phyloP scores from a whole-genome alignment of 2,888 invertebrate species.

The Dryadula phaetusa region DNA sequence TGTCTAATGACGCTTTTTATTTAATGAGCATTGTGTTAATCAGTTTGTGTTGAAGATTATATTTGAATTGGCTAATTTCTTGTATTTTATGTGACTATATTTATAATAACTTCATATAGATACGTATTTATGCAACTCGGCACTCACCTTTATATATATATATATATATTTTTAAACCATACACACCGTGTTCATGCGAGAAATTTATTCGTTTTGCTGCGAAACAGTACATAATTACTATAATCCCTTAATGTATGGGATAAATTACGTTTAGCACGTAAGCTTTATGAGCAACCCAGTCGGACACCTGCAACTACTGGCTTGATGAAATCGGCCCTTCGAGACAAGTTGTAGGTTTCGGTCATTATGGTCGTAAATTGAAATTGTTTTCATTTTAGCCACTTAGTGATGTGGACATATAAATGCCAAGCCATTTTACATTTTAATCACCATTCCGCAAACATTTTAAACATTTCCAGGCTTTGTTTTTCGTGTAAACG shows the following conservation, averaged over 20 bases:
- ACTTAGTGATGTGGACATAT: slow-evolving; percentile 14
- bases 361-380: slow-evolving; percentile 37
- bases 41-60: slow-evolving; percentile 10
- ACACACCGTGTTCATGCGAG: slow-evolving; percentile 44
- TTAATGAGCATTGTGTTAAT: slow-evolving; percentile 23
- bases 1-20: slow-evolving; percentile 35
- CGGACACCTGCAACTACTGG: slow-evolving; percentile 50
- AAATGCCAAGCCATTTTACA: slow-evolving; percentile 22
- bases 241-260: slow-evolving; percentile 49
- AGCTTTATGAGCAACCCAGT: slow-evolving; percentile 46
- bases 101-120: slow-evolving; percentile 42
- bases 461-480: slow-evolving; percentile 24
- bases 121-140: slow-evolving; percentile 35
- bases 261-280: slow-evolving; percentile 49
- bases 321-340: slow-evolving; percentile 63
- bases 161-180: slow-evolving; percentile 42
- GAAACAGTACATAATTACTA: slow-evolving; percentile 49
- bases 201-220: slow-evolving; percentile 45
- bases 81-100: slow-evolving; percentile 4
- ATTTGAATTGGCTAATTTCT: slow-evolving; percentile 16
- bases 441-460: slow-evolving; percentile 20
- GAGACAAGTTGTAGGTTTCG: slow-evolving; percentile 53
- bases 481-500: slow-evolving; percentile 21
- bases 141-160: slow-evolving; percentile 40
- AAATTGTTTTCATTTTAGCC: slow-evolving; percentile 28